A percentile compares a stretch with the other conserved stretches of the same genome.
phyloP scores from a whole-genome alignment of 1,140 invertebrate species.

The Zaprionus taronus region DNA sequence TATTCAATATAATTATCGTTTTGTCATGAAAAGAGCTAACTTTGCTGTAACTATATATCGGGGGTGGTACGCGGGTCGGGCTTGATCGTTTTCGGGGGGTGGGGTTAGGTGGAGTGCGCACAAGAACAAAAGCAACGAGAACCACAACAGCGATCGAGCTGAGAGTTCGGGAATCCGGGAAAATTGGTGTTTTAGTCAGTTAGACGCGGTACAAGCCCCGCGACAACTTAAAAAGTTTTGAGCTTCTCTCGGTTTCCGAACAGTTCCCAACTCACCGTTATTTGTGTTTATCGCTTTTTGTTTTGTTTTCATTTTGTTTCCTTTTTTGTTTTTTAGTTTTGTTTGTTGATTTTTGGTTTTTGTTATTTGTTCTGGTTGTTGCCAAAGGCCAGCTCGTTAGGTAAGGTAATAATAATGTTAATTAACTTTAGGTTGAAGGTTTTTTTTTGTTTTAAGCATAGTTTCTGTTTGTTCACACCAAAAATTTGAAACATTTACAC shows the following conservation, averaged over 20 bases:
- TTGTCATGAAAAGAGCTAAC: constrained; percentile 49
- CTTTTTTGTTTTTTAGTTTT: background rate
- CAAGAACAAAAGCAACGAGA: background rate
- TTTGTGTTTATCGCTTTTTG: constrained; percentile 26
- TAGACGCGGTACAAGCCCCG: constrained; percentile 30
- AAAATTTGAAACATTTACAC: constrained; percentile 78
- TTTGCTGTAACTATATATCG: constrained; percentile 39
- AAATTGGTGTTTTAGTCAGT: constrained; percentile 80
- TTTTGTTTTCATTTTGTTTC: constrained; percentile 23
- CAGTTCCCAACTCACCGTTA: constrained; percentile 54
- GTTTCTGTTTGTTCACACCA: constrained; percentile 61
- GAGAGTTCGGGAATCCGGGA: constrained; percentile 53
- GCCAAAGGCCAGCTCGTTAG: constrained; percentile 37
- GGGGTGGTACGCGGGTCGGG: background rate
- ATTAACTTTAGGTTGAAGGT: constrained; percentile 66
- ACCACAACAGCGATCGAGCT: constrained; percentile 55
- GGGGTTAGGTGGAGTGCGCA: background rate
- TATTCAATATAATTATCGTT: constrained; percentile 50
- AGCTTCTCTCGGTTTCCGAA: constrained; percentile 66
- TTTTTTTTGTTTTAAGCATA: constrained; percentile 61
- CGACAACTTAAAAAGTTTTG: constrained; percentile 75
- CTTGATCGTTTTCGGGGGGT: background rate
- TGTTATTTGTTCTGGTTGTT: constrained; percentile 9
- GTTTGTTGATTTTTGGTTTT: constrained; percentile 4
- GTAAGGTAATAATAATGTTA: constrained; percentile 69